These are phyloP conservation scores for Sclerurus mexicanus DNA, from an alignment of 2,113 vertebrate genomes.

Conservation along the genomic window DNA sequence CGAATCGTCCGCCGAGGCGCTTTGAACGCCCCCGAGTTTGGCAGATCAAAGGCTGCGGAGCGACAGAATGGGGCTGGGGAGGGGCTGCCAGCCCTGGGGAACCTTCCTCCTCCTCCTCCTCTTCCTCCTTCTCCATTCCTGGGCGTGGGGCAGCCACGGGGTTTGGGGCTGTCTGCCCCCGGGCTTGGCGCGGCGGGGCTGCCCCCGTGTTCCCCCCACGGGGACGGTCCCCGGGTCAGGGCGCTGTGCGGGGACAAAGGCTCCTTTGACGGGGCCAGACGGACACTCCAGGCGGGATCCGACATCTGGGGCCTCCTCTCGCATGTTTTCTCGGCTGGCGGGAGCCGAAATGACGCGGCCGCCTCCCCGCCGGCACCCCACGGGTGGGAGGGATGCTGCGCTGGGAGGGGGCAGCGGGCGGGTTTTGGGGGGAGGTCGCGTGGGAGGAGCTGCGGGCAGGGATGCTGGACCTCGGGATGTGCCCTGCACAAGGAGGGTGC, in stretches of 20 bases:
- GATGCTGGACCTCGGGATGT: neutral
- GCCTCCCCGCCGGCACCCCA: neutral
- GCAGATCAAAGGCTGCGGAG: neutral
- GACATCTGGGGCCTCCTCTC: neutral
- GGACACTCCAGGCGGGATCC: neutral
- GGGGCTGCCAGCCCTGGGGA: neutral
- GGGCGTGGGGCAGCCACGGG: neutral
- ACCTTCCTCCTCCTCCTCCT: neutral
- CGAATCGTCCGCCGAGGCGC: accelerated
- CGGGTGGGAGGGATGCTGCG: neutral
- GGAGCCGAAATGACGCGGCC: neutral
- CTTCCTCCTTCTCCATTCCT: neutral
- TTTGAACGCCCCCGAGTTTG: neutral
- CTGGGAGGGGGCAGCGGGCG: neutral
- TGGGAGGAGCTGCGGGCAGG: neutral
- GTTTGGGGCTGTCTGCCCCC: too few species aligned
- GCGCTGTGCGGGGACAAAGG: constrained; percentile 46
- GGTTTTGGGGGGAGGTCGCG: too few species aligned
- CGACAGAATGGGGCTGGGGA: neutral
- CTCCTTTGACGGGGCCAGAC: constrained; percentile 49
- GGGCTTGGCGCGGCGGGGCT: too few species aligned
- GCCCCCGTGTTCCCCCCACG: neutral
- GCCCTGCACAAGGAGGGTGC: accelerated
- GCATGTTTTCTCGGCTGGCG: neutral
- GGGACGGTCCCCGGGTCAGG: neutral